A percentile compares a stretch with the other conserved stretches of the same genome.
phyloP scores from a whole-genome alignment of 2,888 invertebrate genomes.

The Salticus scenicus region DNA sequence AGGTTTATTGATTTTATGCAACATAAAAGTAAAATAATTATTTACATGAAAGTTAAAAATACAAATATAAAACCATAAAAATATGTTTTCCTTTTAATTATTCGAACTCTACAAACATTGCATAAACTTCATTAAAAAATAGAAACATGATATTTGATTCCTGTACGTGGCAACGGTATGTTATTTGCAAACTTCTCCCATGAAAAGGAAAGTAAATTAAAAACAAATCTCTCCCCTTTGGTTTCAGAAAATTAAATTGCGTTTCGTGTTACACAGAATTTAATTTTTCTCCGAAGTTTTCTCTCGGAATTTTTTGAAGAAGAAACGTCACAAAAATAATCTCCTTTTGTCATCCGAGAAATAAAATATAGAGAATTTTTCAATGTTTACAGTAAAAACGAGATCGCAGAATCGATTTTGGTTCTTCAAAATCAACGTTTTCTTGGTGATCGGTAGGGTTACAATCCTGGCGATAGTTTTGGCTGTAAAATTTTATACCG shows the following conservation, averaged over 20 bases:
- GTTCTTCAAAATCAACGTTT: constrained; percentile 59
- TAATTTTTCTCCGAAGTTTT: constrained; percentile 1
- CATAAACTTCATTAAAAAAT: background rate
- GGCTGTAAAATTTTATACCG: too few relatives aligned
- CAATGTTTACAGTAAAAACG: constrained; percentile 68
- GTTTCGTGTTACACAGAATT: background rate
- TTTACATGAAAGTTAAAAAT: too few relatives aligned
- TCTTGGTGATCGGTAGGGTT: constrained; percentile 22
- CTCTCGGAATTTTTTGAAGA: background rate
- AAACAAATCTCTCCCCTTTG: background rate
- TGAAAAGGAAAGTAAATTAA: background rate
- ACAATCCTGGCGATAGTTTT: background rate
- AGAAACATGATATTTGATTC: background rate
- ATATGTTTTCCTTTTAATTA: background rate
- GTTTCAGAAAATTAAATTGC: constrained; percentile 18
- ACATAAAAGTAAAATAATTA: too few relatives aligned
- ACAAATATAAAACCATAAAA: too few relatives aligned
- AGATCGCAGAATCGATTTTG: constrained; percentile 46
- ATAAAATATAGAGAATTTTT: constrained; percentile 61
- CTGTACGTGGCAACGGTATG: background rate
- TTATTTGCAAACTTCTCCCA: constrained; percentile 8
- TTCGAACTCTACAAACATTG: background rate
- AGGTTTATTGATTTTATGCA: too few relatives aligned
- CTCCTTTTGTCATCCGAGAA: constrained; percentile 19
- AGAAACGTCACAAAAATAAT: background rate